These are phyloP conservation scores for Gracilinanus agilis DNA, from an alignment of 2,113 vertebrate species.

Conservation along the genomic window DNA sequence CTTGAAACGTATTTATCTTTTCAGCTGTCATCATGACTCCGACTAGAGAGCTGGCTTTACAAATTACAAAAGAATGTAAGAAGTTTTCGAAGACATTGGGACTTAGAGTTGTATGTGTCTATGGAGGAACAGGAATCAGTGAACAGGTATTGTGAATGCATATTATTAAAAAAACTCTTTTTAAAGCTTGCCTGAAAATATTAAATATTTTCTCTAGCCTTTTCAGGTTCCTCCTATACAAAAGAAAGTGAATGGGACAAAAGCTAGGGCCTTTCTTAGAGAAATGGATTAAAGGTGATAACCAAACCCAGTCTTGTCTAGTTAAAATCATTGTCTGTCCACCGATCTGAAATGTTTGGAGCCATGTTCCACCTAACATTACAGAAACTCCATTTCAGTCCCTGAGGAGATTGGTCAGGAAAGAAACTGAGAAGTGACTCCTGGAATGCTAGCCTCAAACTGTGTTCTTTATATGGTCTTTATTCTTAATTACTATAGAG, in stretches of 20 bases:
- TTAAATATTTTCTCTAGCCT: background rate
- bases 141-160: conserved; percentile 91
- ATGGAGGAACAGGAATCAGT: conserved; percentile 99
- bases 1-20: conserved; percentile 71
- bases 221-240: background rate
- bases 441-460: background rate
- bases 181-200: background rate
- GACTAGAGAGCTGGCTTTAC: conserved; percentile 96
- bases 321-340: background rate
- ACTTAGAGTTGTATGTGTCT: conserved; percentile 97
- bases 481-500: background rate
- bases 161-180: background rate
- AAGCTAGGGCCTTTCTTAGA: background rate
- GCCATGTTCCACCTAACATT: background rate
- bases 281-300: conserved; percentile 8
- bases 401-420: background rate
- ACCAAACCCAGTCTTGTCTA: background rate
- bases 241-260: background rate
- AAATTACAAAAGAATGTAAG: conserved; percentile 99
- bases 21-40: conserved; percentile 98
- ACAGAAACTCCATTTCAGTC: background rate
- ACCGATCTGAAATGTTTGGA: background rate
- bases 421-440: background rate
- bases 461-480: background rate
- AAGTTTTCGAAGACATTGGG: conserved; percentile 97